Evolutionary conservation across 2,113 vertebrate genomes (phyloP).

Genomic region (Pardalotus punctatus): DNA sequence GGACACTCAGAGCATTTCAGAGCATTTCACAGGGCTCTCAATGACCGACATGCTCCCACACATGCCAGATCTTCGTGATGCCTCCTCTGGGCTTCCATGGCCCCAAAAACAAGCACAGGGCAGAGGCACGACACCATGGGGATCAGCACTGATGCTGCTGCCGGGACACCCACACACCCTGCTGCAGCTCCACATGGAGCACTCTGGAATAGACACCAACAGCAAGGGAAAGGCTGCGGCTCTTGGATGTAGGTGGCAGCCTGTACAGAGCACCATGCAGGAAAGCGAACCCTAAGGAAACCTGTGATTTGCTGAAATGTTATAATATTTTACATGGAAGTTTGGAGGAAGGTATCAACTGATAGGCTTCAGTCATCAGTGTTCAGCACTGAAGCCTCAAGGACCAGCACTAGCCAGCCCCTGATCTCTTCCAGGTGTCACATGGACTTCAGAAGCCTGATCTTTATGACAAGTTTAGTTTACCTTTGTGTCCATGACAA

Average conservation of each 20-base stretch:
- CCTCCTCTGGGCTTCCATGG: accelerated
- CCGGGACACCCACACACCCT: too few relatives aligned
- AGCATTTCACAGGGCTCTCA: background rate
- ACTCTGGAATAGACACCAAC: background rate
- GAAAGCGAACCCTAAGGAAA: background rate
- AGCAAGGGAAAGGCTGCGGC: background rate
- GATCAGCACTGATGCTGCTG: accelerated
- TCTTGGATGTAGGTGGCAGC: background rate
- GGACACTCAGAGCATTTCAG: background rate
- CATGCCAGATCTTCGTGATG: accelerated
- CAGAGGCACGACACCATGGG: background rate
- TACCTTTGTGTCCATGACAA: background rate
- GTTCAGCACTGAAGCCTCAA: background rate
- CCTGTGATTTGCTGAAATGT: background rate
- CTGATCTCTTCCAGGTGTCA: background rate
- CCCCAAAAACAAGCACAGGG: accelerated
- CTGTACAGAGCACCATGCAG: too few relatives aligned
- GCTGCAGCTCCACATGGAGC: background rate
- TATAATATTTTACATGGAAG: background rate
- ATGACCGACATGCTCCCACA: accelerated
- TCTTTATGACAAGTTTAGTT: background rate
- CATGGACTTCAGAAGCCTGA: background rate
- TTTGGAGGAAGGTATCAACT: background rate
- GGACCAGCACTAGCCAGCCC: background rate
- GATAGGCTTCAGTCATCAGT: background rate